Base-by-base conservation (phyloP, 1,140 invertebrate genomes). In the Globodera ellingtonae region DNA sequence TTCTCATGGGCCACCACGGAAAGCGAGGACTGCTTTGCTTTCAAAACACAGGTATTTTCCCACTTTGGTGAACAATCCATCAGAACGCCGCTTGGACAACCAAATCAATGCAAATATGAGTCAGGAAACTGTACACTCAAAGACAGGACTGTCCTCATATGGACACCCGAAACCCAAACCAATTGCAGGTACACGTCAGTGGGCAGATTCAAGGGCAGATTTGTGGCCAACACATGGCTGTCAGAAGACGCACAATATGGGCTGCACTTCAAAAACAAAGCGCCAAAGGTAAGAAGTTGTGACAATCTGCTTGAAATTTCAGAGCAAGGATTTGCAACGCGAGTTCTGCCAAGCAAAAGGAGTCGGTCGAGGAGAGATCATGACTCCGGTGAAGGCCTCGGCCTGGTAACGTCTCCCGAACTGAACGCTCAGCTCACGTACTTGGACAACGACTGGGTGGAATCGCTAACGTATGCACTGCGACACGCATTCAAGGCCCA, bases 401-500 rank as follows among this genome's bases (percentile, higher is more conserved):
- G 71, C 71, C 52, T 72, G 9, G 21, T 24, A 72, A 72, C 71
- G 2, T 24, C 71, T 0, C 21, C 35, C 0, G 71, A 72, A 44
- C 8, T 72, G 6, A 56, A 18, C n/a, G 71, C 71, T 4, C 21
- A 21, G 46, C 71, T 72, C 6, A 72, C 71, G 4, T 72, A 6
- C 21, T 44, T 72, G 52, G 71, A 72, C 8, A 72, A 72, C n/a
- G 71, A 72, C 46, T 72, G 71, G 71, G 24, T 24, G 7, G 71
- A 72, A 9, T 18, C 71, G 0, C 21, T 72, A 3, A 72, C 21
- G 15, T 72, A 50, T 72, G n/a, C 71, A 6, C 35, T 72, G 8
- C 47, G 47, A 4, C 71, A 72, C 4, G 21, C 71, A 0, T 35
- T 72, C 15, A 72, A 72, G 46, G 24, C 71, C 18, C 18, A 18